Evolutionary conservation across 2,888 invertebrate genomes (phyloP).

Genomic region (Cancer borealis): DNA sequence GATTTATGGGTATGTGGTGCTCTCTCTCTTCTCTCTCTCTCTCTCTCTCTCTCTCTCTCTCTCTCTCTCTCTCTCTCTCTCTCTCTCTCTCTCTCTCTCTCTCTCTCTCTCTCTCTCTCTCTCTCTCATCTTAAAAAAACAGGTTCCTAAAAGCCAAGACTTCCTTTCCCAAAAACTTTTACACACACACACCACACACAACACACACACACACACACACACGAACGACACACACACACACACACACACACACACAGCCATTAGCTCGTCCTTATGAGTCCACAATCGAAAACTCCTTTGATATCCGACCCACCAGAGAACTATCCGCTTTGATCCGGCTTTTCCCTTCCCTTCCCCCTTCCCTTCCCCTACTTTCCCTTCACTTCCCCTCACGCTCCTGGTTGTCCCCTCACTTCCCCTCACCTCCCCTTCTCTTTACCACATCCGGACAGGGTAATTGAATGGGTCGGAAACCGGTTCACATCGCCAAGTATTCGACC

Average conservation of each 20-base stretch:
- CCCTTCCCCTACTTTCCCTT: background rate
- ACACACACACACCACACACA: background rate
- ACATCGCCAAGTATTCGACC: background rate
- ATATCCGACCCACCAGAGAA: slow-evolving; percentile 33
- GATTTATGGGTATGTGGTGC: too few species aligned
- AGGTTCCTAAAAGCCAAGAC: background rate
- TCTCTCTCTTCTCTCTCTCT: background rate
- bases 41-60: slow-evolving; percentile 32
- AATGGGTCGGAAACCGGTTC: background rate
- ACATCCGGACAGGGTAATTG: slow-evolving; percentile 8
- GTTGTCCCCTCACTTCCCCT: background rate
- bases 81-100: slow-evolving; percentile 32
- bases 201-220: slow-evolving; percentile 26
- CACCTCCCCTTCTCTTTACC: background rate
- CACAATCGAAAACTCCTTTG: slow-evolving; percentile 60
- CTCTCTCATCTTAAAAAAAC: background rate
- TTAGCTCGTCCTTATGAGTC: slow-evolving; percentile 61
- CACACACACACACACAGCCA: slow-evolving; percentile 43
- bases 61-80: slow-evolving; percentile 32
- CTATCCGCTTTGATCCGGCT: slow-evolving; percentile 52
- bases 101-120: slow-evolving; percentile 29
- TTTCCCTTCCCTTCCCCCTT: background rate
- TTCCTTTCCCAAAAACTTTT: background rate
- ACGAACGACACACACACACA: slow-evolving; percentile 32
- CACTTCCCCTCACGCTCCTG: background rate